Evolutionary conservation across 2,797 vertebrate genomes (phyloP).

Genomic region (Sternotherus odoratus): DNA sequence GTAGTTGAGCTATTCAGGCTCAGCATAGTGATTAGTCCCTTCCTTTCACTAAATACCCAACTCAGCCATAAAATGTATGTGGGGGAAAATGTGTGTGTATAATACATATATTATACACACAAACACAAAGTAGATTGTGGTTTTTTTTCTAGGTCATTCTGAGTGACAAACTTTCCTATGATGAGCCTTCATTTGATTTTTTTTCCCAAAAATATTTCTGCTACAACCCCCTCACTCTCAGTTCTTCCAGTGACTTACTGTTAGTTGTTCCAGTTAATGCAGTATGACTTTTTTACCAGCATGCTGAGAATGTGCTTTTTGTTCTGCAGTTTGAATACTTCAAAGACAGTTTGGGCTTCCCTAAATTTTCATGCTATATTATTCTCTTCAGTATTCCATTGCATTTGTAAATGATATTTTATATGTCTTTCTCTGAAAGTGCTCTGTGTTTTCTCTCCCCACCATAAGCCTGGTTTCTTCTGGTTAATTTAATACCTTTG

Average conservation of each 20-base stretch:
- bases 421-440: slow-evolving; percentile 23
- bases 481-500: slow-evolving; percentile 61
- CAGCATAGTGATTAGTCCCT: background rate
- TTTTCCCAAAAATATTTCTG: slow-evolving; percentile 13
- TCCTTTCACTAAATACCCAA: background rate
- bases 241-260: slow-evolving; percentile 15
- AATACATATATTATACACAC: background rate
- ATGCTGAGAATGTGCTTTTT: background rate
- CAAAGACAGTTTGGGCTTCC: slow-evolving; percentile 27
- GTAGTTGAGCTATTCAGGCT: background rate
- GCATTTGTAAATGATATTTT: slow-evolving; percentile 57
- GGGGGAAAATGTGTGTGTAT: background rate
- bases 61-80: background rate
- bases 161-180: background rate
- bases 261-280: slow-evolving; percentile 28
- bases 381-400: slow-evolving; percentile 14
- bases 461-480: slow-evolving; percentile 28
- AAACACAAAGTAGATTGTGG: background rate
- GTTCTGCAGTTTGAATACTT: slow-evolving; percentile 31
- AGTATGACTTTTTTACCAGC: background rate
- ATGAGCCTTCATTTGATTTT: slow-evolving; percentile 18
- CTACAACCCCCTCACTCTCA: background rate
- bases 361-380: slow-evolving; percentile 40
- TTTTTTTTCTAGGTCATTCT: slow-evolving; percentile 14
- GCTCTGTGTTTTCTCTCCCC: background rate